phyloP scores from a whole-genome alignment of 2,888 invertebrate species.

The Globia sparganii region DNA sequence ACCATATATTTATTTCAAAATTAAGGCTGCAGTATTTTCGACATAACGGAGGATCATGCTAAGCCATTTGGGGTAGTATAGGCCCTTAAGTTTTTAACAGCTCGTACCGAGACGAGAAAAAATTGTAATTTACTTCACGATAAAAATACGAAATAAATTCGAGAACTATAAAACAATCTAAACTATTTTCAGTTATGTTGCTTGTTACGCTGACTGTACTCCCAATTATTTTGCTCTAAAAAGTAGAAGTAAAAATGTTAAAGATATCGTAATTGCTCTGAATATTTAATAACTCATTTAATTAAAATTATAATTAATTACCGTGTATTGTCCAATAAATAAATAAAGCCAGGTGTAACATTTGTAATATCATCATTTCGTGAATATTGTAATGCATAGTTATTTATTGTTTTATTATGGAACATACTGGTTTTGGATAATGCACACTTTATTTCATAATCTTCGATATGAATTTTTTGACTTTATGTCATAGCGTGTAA shows the following conservation, averaged over 20 bases:
- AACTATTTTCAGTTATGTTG: too few species aligned
- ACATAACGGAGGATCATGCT: too few species aligned
- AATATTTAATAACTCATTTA: slow-evolving; percentile 41
- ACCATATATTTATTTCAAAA: too few species aligned
- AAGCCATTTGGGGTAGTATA: too few species aligned
- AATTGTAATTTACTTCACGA: too few species aligned
- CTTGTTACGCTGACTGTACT: slow-evolving; percentile 30
- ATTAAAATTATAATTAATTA: slow-evolving; percentile 47
- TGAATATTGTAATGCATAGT: neutral
- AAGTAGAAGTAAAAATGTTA: slow-evolving; percentile 48
- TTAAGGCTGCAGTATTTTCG: too few species aligned
- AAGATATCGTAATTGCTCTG: slow-evolving; percentile 43
- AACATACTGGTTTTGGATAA: neutral
- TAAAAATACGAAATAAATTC: neutral
- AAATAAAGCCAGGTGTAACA: slow-evolving; percentile 9
- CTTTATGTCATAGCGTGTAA: neutral
- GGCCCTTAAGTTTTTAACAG: neutral
- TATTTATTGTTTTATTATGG: neutral
- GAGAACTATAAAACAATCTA: neutral
- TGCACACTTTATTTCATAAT: neutral
- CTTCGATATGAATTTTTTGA: too few species aligned
- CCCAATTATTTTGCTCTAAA: slow-evolving; percentile 62
- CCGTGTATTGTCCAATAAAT: slow-evolving; percentile 23
- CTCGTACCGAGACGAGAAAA: neutral
- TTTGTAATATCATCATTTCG: slow-evolving; percentile 8